These are phyloP conservation scores for Telenomus remus DNA, from an alignment of 1,140 invertebrate species.

Conservation along the genomic window DNA sequence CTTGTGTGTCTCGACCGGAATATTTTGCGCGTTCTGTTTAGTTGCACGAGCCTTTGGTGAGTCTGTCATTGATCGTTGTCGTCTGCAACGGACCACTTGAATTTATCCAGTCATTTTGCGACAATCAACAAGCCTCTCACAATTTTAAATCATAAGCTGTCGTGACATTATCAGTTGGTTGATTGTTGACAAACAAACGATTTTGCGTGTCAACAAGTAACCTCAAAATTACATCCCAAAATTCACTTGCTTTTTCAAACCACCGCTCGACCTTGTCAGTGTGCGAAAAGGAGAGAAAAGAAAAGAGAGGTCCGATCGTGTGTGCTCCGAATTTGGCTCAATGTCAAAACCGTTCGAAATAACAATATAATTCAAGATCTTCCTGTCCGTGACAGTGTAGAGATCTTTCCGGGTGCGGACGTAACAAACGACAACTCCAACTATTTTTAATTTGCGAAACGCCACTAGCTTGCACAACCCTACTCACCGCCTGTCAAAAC, in stretches of 20 bases:
- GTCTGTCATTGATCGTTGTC: conserved; percentile 10
- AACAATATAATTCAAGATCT: conserved; percentile 30
- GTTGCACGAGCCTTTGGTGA: conserved; percentile 4
- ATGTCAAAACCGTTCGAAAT: conserved; percentile 44
- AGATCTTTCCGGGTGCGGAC: conserved; percentile 18
- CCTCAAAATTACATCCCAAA: neutral
- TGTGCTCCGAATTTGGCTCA: conserved; percentile 41
- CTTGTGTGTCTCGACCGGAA: neutral
- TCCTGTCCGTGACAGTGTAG: conserved; percentile 23
- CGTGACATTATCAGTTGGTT: too few relatives aligned
- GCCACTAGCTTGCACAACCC: conserved; percentile 2
- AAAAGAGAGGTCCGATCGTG: neutral
- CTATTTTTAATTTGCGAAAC: conserved; percentile 30
- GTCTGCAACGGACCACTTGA: conserved; percentile 10
- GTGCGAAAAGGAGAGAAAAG: neutral
- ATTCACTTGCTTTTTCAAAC: neutral
- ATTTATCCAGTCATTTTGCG: too few relatives aligned
- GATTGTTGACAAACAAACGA: too few relatives aligned
- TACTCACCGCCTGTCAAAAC: conserved; percentile 29
- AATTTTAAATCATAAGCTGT: too few relatives aligned
- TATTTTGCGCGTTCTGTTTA: neutral
- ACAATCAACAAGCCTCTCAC: too few relatives aligned
- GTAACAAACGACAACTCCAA: conserved; percentile 8
- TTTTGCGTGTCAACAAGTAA: neutral
- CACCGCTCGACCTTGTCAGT: neutral